Evolutionary conservation across 2,113 vertebrate genomes (phyloP), one percentile per base, ranked within the genome.

Genomic region (Aspiorhynchus laticeps): DNA sequence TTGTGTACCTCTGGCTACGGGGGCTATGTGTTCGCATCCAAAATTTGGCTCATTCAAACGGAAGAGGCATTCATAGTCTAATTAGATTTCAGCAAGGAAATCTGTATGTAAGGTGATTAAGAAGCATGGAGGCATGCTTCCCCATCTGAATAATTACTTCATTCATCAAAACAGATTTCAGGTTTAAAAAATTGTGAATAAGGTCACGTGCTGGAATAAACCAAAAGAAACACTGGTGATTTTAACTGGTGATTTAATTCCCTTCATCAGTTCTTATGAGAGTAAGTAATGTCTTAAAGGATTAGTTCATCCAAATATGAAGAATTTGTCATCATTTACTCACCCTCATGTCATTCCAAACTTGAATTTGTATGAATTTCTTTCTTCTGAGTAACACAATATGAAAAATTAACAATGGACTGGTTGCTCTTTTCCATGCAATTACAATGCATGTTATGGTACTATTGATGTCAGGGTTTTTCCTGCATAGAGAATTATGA

Each of bases 41-140:
- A 89, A 74, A 17, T 31, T 51, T 5, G 2, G 5, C 79, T 83
- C 48, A 81, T n/a, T 86, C 26, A 56, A 31, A 56, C 6, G 36
- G 38, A 43, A 79, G 56, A 4, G 46, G 81, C 81, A 83, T 83
- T 71, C 81, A 53, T 71, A 80, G 78, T 80, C 67, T 59, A 73
- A 85, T 87, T 87, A 73, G 38, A 48, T 76, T 80, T 81, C n/a
- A 84, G 85, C 36, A 73, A 59, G 56, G 71, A 73, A 84, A 74
- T 84, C 81, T 71, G 83, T 59, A 31, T 81, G 61, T 77, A 75
- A 80, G 31, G 75, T 80, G 71, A 65, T 87, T 83, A 83, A 74
- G 83, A 75, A 84, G 24, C 26, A 80, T 56, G 56, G 36, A 63
- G 28, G n/a, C 67, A 80, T 73, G 83, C 26, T 48, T 84, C 33